These are phyloP conservation scores for Buceros bicornis DNA, from an alignment of 2,797 vertebrate genomes.

Conservation along the genomic window DNA sequence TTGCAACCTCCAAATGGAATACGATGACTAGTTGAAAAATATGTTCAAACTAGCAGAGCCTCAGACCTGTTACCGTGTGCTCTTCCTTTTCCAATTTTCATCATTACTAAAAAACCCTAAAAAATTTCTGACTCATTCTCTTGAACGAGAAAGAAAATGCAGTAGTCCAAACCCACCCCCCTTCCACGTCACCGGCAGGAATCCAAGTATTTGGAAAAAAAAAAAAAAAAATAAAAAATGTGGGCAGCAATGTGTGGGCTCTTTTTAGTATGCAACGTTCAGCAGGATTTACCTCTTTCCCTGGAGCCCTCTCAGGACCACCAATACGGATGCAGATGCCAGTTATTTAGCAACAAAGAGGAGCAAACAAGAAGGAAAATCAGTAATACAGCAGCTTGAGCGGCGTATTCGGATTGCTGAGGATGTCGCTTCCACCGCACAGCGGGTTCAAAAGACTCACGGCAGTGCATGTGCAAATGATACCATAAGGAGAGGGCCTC, in stretches of 20 bases:
- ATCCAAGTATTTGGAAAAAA: neutral
- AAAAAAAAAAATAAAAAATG: neutral
- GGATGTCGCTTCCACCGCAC: neutral
- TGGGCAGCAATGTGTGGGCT: neutral
- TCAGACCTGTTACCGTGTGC: neutral
- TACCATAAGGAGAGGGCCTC: neutral
- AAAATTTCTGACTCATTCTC: neutral
- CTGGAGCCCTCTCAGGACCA: neutral
- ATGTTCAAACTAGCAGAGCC: neutral
- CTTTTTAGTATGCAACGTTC: neutral
- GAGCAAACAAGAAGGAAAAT: neutral
- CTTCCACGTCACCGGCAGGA: neutral
- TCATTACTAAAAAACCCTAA: neutral
- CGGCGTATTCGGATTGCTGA: neutral
- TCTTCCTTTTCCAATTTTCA: neutral
- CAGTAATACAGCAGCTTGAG: neutral
- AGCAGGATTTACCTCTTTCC: neutral
- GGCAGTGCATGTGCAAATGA: neutral
- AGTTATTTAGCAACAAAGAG: constrained; percentile 1
- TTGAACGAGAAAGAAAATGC: neutral
- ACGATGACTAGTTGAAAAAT: neutral
- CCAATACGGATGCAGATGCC: neutral
- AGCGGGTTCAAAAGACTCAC: neutral
- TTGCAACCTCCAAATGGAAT: neutral
- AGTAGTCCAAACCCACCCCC: neutral